Base-by-base conservation (phyloP, 1,140 invertebrate species). In the Mycetomoellerius zeteki region DNA sequence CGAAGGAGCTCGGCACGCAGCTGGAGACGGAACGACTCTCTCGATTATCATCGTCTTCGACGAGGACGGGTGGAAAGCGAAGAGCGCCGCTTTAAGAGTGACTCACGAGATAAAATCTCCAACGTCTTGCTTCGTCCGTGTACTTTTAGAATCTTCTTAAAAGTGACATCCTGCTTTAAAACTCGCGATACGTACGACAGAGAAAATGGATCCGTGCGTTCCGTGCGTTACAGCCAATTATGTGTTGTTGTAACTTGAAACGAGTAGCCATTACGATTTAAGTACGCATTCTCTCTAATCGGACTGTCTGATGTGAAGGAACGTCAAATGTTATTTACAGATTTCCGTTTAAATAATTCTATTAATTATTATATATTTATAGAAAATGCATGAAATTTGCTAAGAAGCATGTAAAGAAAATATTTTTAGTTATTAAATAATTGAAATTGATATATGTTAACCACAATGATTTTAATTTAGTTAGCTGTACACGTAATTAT, bases 41-140 rank as follows among this genome's bases (percentile, higher is more conserved):
- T 77, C 77, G 86, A 64, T 87, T 90, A 85, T 85, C 81, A 33
- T 72, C 80, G 52, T 54, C 67, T 50, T 73, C 85, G 27, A 87
- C 85, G 76, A 37, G 14, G 54, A 60, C n/a, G 16, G 16, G 47
- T 24, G 64, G 77, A 86, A 62, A 67, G 21, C 21, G 43, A 24
- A 21, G n/a, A 27, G 27, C 6, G 43, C 52, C 65, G 73, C 65
- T 90, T 89, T 16, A 19, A 78, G 27, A 62, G 33, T 90, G 89
- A 90, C 47, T 90, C 89, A 90, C 73, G 24, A n/a, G 88, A 89
- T 86, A 69, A 89, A 56, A 60, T 33, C 16, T 54, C 24, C 56
- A 24, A 3, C 54, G 14, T 21, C 24, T 27, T 56, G 24, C 10
- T 24, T 16, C 12, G 14, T 21, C 6, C 16, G 24, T 84, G 56